Evolutionary conservation across 2,888 invertebrate species (phyloP).

Genomic region (Eurytoma californica): DNA sequence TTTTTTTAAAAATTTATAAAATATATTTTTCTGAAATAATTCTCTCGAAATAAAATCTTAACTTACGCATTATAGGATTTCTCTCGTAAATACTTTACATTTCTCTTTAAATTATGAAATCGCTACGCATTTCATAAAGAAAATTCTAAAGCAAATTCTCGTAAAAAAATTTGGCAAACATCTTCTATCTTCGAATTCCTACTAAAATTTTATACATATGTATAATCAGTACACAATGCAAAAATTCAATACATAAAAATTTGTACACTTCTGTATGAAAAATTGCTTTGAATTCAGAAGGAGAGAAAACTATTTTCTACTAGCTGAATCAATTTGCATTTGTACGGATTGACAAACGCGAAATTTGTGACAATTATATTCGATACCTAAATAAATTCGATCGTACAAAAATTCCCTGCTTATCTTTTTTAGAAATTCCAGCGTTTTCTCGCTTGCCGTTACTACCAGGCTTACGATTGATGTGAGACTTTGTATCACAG

Average conservation of each 20-base stretch:
- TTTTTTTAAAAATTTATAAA: slow-evolving; percentile 50
- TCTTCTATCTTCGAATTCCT: slow-evolving; percentile 28
- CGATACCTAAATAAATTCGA: slow-evolving; percentile 51
- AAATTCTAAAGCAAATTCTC: slow-evolving; percentile 26
- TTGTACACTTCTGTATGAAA: slow-evolving; percentile 35
- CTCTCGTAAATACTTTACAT: slow-evolving; percentile 48
- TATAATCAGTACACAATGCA: slow-evolving; percentile 39
- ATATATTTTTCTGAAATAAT: slow-evolving; percentile 52
- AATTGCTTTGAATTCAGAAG: slow-evolving; percentile 30
- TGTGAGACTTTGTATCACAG: slow-evolving; percentile 52
- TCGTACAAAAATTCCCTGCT: slow-evolving; percentile 46
- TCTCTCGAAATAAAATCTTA: slow-evolving; percentile 49
- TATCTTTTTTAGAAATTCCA: slow-evolving; percentile 35
- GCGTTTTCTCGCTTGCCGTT: slow-evolving; percentile 37
- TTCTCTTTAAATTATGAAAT: slow-evolving; percentile 52
- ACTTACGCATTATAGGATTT: slow-evolving; percentile 45
- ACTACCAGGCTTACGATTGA: slow-evolving; percentile 43
- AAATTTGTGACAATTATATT: slow-evolving; percentile 49
- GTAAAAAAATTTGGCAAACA: slow-evolving; percentile 45
- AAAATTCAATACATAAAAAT: slow-evolving; percentile 45
- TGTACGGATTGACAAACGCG: slow-evolving; percentile 36
- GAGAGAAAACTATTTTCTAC: slow-evolving; percentile 38
- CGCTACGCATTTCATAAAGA: slow-evolving; percentile 37
- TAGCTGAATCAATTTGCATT: slow-evolving; percentile 39
- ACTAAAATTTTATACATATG: slow-evolving; percentile 16